A percentile compares a stretch with the other conserved stretches of the same genome.
Conservation (phyloP, 2,797 vertebrate genomes). For the Erithacus rubecula region DNA sequence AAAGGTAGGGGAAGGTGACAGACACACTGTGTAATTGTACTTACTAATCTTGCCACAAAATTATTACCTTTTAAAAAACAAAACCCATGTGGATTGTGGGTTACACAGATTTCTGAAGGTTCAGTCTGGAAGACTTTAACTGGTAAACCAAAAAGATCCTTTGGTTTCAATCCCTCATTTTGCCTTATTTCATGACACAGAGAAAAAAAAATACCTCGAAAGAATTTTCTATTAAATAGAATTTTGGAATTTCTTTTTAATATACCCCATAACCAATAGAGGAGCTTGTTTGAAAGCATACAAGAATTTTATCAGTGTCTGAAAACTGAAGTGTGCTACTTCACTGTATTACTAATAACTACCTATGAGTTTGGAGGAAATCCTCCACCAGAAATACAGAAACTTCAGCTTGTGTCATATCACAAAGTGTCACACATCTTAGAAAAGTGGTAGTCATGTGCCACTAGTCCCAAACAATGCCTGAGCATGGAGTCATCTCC, state of each 20-base stretch:
- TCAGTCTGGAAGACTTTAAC: not conserved
- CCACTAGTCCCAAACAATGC: not conserved
- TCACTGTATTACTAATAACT: not conserved
- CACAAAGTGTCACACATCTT: not conserved
- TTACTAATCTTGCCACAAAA: not conserved
- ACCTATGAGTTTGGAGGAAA: not conserved
- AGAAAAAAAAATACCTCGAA: not conserved
- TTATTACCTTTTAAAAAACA: not conserved
- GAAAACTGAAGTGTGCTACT: not conserved
- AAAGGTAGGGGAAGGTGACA: not conserved
- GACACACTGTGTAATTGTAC: not conserved
- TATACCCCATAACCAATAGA: not conserved
- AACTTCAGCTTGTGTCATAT: not conserved
- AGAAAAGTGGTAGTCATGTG: not conserved
- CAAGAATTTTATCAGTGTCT: not conserved
- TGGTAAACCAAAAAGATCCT: not conserved
- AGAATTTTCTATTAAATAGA: not conserved
- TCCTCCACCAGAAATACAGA: not conserved
- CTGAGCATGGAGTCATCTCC: constrained; percentile 17
- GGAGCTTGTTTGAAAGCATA: not conserved
- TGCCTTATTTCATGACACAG: not conserved
- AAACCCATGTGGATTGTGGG: not conserved
- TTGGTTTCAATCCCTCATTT: not conserved
- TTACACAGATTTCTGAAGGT: not conserved
- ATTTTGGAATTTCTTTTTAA: not conserved